phyloP scores from a whole-genome alignment of 1,140 invertebrate species.

The Drosophila neocordata region DNA sequence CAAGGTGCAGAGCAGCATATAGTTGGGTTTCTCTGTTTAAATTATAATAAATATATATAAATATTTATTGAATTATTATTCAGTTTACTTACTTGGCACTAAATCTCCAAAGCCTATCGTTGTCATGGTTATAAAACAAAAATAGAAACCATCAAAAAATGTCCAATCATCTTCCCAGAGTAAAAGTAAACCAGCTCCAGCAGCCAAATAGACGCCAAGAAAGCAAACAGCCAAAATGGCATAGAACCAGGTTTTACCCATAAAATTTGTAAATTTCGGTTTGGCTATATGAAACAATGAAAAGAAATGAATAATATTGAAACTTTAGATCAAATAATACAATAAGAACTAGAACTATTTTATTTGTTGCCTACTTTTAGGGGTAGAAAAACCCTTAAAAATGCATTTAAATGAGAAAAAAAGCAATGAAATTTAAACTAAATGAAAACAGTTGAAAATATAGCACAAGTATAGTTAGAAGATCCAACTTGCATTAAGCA shows the following conservation, averaged over 20 bases:
- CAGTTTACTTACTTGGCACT: constrained; percentile 89
- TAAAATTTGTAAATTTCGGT: constrained; percentile 78
- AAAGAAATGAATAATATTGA: no score
- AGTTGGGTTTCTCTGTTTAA: constrained; percentile 89
- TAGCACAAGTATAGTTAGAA: no score
- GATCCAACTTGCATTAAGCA: no score
- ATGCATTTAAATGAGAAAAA: no score
- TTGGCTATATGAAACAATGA: constrained; percentile 41
- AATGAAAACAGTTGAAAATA: no score
- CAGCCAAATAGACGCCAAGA: constrained; percentile 90
- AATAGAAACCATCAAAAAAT: constrained; percentile 97
- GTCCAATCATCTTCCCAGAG: constrained; percentile 94
- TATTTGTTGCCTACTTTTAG: no score
- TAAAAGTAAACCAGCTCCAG: constrained; percentile 88
- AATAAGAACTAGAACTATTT: no score
- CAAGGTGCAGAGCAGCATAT: constrained; percentile 94
- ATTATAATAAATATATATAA: neutral
- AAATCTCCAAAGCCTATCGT: constrained; percentile 97
- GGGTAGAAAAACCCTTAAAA: no score
- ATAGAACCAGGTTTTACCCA: constrained; percentile 85
- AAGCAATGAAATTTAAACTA: no score
- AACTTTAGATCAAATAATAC: no score
- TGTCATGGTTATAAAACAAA: constrained; percentile 97
- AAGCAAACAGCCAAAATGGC: constrained; percentile 89
- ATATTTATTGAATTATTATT: neutral